Evolutionary conservation across 2,797 vertebrate genomes (phyloP).

Genomic region (Anguilla obscura): DNA sequence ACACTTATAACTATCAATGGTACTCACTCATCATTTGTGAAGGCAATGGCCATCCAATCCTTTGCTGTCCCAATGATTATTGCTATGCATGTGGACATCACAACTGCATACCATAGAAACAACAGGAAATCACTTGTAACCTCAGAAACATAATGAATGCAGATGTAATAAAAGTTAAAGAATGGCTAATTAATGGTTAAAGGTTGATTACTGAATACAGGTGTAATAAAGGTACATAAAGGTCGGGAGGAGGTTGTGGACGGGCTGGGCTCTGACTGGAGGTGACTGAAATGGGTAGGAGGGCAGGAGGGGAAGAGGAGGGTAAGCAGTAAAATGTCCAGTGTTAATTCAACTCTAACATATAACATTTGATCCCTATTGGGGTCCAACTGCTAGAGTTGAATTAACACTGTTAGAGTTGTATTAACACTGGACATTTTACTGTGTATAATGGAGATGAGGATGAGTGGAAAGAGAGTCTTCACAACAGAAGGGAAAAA

Average conservation of each 20-base stretch:
- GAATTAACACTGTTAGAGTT: too few species aligned
- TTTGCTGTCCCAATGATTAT: slow-evolving; percentile 61
- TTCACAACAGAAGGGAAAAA: too few species aligned
- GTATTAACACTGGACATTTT: too few species aligned
- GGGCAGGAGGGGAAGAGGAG: background rate
- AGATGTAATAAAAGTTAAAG: background rate
- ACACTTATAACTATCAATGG: background rate
- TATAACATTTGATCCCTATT: too few species aligned
- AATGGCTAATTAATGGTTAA: background rate
- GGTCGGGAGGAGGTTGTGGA: too few species aligned
- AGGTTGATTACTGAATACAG: too few species aligned
- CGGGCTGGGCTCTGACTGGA: background rate
- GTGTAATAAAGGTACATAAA: too few species aligned
- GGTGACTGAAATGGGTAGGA: background rate
- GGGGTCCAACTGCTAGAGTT: too few species aligned
- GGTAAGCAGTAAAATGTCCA: too few species aligned
- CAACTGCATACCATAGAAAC: slow-evolving; percentile 50
- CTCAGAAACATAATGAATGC: background rate
- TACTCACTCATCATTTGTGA: slow-evolving; percentile 82
- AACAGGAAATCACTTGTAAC: background rate
- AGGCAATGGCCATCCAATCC: slow-evolving; percentile 75
- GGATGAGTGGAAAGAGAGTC: too few species aligned
- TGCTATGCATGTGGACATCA: slow-evolving; percentile 61
- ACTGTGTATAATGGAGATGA: too few species aligned
- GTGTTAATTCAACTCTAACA: too few species aligned